phyloP scores from a whole-genome alignment of 2,113 vertebrate genomes.

The Podilymbus podiceps region DNA sequence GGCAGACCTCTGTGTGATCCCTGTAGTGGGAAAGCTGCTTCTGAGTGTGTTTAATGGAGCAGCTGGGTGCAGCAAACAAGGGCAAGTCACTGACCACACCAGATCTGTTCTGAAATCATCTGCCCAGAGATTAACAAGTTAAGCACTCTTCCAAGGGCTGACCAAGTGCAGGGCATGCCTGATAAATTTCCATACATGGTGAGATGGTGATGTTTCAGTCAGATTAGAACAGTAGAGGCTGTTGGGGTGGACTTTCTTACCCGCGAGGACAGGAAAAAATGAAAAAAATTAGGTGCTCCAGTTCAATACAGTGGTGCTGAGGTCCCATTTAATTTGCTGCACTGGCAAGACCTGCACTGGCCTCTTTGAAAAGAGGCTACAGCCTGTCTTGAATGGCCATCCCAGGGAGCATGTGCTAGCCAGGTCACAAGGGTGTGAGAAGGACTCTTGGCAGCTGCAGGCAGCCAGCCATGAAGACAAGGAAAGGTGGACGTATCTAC shows the following conservation, averaged over 20 bases:
- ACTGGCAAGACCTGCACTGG: not conserved
- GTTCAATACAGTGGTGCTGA: not conserved
- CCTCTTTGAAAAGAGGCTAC: not conserved
- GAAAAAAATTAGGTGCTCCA: not conserved
- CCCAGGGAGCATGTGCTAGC: not conserved
- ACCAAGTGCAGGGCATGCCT: not conserved
- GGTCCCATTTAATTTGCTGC: not conserved
- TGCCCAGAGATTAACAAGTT: not conserved
- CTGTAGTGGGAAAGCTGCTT: not conserved
- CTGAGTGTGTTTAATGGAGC: not conserved
- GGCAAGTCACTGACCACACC: not conserved
- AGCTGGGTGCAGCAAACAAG: not conserved
- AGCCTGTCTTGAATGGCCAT: not conserved
- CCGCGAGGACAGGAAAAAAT: not conserved
- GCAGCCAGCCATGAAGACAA: not conserved
- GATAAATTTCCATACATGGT: not conserved
- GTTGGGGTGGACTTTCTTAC: not conserved
- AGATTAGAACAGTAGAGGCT: not conserved
- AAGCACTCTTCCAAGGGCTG: not conserved
- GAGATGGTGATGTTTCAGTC: not conserved
- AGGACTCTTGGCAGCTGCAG: not conserved
- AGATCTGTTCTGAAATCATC: not conserved
- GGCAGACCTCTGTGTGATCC: accelerated
- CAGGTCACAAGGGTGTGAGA: not conserved
- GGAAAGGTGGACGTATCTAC: not conserved